Evolutionary conservation across 2,888 invertebrate species (phyloP), one percentile per base, ranked within the genome.

Genomic region (Machimus rusticus): DNA sequence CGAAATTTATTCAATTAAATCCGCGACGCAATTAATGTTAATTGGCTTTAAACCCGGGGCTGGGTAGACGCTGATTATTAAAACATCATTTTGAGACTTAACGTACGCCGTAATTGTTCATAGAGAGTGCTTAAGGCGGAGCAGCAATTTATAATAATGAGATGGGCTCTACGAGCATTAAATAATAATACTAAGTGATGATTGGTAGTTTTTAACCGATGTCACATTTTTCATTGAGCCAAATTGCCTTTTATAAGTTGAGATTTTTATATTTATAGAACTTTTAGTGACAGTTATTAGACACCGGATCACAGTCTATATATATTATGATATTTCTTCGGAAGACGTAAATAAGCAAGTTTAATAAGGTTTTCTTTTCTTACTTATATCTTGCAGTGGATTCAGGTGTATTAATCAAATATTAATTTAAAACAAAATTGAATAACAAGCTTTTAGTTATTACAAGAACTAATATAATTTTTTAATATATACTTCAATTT

Each of bases 1-100:
- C n/a, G 43, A 78, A 78, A 78, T 78, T 78, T 39, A 78, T 43
- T 78, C 23, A 78, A 43, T 78, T 78, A 78, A 39, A 19, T 19
- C 5, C 43, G 78, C n/a, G 78, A 43, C 78, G 37, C 43, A 78
- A 78, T 78, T 78, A 43, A 39, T 78, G 78, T 19, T 46, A 78
- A 78, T 78, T 39, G 78, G 12, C 5, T 77, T 57, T 57, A 66
- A 66, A 2, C 12, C 12, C 23, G 23, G 23, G 9, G 12, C 66
- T 51, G 66, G 19, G 66, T 6, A 19, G 23, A 23, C 66, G 28
- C 23, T 23, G 66, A 66, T 66, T 66, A 19, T 28, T 23, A 66
- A 8, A 23, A 66, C 28, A 55, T 19, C n/a, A 55, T 55, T 55
- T 55, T 66, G 28, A 2, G 6, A 14, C 66, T 66, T 28, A 2